phyloP scores from a whole-genome alignment of 2,113 vertebrate genomes.

The Ibidorhyncha struthersii region DNA sequence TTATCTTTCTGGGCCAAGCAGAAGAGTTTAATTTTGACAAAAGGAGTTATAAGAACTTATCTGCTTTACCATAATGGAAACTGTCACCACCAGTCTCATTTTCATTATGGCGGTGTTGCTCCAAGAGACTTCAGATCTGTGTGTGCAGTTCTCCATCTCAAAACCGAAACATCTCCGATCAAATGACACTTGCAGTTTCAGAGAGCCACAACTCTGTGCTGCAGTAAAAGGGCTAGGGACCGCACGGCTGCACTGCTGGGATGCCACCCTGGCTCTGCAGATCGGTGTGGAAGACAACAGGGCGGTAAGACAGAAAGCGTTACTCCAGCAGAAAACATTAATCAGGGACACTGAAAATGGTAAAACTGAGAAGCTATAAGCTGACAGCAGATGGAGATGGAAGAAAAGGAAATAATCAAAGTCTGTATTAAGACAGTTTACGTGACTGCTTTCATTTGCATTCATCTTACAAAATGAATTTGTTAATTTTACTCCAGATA shows the following conservation, averaged over 20 bases:
- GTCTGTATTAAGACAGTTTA: neutral
- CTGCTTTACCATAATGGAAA: neutral
- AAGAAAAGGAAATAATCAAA: neutral
- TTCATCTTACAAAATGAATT: neutral
- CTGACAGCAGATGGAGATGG: neutral
- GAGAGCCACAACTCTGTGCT: neutral
- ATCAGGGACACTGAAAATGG: neutral
- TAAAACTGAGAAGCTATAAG: neutral
- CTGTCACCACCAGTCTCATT: neutral
- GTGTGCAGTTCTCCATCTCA: neutral
- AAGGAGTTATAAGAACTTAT: neutral
- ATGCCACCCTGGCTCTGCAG: neutral
- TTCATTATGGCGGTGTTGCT: neutral
- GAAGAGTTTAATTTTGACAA: constrained; percentile 12
- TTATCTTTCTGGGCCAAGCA: neutral
- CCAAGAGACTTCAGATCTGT: neutral
- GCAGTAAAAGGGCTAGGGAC: neutral
- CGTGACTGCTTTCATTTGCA: neutral
- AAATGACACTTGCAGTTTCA: neutral
- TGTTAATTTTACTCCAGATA: neutral
- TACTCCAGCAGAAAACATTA: neutral
- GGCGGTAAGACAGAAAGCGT: neutral
- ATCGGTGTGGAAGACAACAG: neutral
- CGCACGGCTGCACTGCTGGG: neutral
- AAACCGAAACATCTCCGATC: neutral